Conservation (phyloP, 2,888 invertebrate species). For the Silvanus unidentatus region DNA sequence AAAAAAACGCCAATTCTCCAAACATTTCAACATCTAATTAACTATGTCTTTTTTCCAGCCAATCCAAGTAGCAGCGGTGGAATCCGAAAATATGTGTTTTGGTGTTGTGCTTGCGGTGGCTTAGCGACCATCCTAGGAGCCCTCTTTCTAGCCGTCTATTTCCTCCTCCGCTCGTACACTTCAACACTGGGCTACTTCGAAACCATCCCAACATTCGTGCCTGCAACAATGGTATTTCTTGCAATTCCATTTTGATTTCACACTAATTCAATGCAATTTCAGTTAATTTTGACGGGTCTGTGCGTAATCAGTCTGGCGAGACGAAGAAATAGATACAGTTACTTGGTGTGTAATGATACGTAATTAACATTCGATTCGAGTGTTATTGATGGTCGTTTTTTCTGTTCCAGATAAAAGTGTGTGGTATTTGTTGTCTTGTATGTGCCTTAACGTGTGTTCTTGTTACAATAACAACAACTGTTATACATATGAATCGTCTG, state of each 20-base stretch:
- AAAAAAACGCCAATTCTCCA: conserved; percentile 2
- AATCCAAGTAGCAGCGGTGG: conserved; percentile 51
- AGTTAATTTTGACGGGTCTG: conserved; percentile 81
- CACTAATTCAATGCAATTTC: conserved; percentile 30
- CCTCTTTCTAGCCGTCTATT: conserved; percentile 72
- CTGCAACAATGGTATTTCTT: conserved; percentile 76
- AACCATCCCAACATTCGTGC: conserved; percentile 91
- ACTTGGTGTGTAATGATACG: conserved; percentile 80
- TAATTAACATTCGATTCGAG: conserved; percentile 1
- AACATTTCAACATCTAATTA: background rate
- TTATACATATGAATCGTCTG: conserved; percentile 84
- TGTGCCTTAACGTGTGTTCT: conserved; percentile 83
- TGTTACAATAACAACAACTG: conserved; percentile 85
- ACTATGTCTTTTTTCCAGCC: conserved; percentile 31
- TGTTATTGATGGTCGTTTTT: background rate
- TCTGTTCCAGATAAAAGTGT: conserved; percentile 72
- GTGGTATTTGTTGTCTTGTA: conserved; percentile 79
- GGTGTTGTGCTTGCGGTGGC: conserved; percentile 77
- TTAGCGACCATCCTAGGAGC: conserved; percentile 71
- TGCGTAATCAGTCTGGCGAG: conserved; percentile 82
- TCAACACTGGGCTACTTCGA: conserved; percentile 75
- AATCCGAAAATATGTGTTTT: conserved; percentile 71
- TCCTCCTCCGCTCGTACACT: conserved; percentile 72
- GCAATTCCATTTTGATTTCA: background rate
- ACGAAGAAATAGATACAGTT: conserved; percentile 77